phyloP scores from a whole-genome alignment of 2,888 invertebrate genomes.

The Dolichopus griseipennis region DNA sequence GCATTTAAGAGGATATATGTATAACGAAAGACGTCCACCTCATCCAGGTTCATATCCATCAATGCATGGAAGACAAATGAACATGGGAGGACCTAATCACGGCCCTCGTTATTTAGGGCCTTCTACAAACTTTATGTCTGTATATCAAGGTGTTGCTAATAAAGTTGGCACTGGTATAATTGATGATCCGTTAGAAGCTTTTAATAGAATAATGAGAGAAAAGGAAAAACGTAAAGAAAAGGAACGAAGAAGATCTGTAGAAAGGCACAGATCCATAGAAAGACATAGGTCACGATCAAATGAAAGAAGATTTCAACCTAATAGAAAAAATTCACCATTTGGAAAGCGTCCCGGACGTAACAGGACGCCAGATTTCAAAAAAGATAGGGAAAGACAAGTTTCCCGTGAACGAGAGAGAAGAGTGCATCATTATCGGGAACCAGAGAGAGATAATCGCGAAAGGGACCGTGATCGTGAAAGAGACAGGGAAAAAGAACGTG shows the following conservation, averaged over 20 bases:
- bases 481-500: constrained; percentile 24
- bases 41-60: constrained; percentile 25
- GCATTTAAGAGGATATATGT: constrained; percentile 14
- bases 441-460: constrained; percentile 18
- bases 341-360: constrained; percentile 29
- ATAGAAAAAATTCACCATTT: constrained; percentile 20
- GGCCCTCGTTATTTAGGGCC: constrained; percentile 27
- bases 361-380: constrained; percentile 31
- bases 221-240: constrained; percentile 55
- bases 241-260: constrained; percentile 43
- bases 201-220: constrained; percentile 76
- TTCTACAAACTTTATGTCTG: constrained; percentile 35
- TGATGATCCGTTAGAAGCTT: constrained; percentile 79
- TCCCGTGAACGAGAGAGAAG: constrained; percentile 30
- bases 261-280: constrained; percentile 45
- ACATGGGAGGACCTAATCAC: constrained; percentile 23
- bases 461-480: constrained; percentile 26
- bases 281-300: constrained; percentile 41
- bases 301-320: constrained; percentile 26
- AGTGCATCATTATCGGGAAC: constrained; percentile 18
- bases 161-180: constrained; percentile 49
- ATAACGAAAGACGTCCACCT: constrained; percentile 11
- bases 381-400: constrained; percentile 34
- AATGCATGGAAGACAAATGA: constrained; percentile 26
- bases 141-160: constrained; percentile 40